Base-by-base conservation (phyloP, 1,140 invertebrate genomes). In the Pseudomyrmex gracilis region DNA sequence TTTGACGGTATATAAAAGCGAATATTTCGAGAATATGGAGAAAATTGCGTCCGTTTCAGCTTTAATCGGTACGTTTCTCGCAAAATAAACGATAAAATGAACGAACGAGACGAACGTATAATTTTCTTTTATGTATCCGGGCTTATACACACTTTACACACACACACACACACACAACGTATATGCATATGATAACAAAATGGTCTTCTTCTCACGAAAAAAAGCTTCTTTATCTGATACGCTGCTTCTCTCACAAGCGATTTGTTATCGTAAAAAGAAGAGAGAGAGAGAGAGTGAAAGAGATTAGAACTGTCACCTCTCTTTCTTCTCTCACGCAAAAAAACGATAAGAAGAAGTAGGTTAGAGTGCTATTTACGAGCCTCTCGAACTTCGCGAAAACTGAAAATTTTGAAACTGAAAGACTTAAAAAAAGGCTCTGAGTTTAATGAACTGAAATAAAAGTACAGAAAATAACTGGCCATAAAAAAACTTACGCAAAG, bases 241-340 rank as follows among this genome's bases (percentile, higher is more conserved):
- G 9, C n/a, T n/a, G 15, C 34, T 64, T 76, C 12, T 76, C 43
- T 49, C n/a, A 45, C 45, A 17, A 77, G 34, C 67, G 34, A 67
- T 77, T 77, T 67, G 24, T 77, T 57, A 20, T 77, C 51, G 12
- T 45, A 45, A 34, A 34, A 34, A 34, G 34, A 34, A 34, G 5
- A 34, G 34, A 34, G 34, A 34, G 7, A 34, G 34, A 34, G 34
- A 34, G 34, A 34, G 34, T 34, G 34, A 34, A 5, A 34, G 34
- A 34, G 61, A 77, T 77, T 67, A 17, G 61, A 67, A 51, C 2
- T 55, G 13, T 77, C 34, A 63, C 10, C 20, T 15, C 20, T 34
- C 34, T 34, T 34, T 34, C 34, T 34, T 34, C 34, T 34, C 34
- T 34, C 34, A 34, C 34, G 34, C 34, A 34, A 34, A 34, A 34